Base-by-base conservation (phyloP, 2,113 vertebrate genomes). In the Spea multiplicata region DNA sequence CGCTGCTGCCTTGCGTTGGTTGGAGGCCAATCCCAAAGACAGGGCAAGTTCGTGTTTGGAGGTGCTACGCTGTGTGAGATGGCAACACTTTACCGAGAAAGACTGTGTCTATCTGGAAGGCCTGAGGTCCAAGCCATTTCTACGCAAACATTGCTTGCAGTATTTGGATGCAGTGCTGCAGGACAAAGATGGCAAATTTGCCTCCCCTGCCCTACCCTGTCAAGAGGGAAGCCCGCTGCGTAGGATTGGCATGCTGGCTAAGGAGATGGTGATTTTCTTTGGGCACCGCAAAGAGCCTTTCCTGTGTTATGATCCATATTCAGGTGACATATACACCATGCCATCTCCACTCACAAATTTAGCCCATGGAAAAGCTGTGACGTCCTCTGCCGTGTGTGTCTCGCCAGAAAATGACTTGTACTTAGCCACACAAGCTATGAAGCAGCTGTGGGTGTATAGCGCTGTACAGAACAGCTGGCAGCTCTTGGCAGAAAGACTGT, bases 191-290 rank as follows among this genome's bases (percentile, higher is more conserved):
- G 87, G 86, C 0, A 86, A 81, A 16, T 52, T 75, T 64, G 48
- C 74, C 2, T n/a, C 53, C 16, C 45, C 73, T 30, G 61, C 82
- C 8, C 3, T 71, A 3, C 71, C 83, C 0, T 74, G 83, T 1
- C 65, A 75, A n/a, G 75, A 81, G 47, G 88, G 88, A 2, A 81
- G 78, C 5, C 89, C 90, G 0, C 88, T 93, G 44, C 89, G 91
- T 75, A 89, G 94, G 66, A 88, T 96, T 77, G 94, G 94, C 3
- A 90, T 91, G 64, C 92, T 86, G 5, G 94, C 94, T 5, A 96
- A 94, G 83, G 91, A 95, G 78, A 94, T 95, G 94, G 92, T 95
- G 30, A 87, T 95, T 49, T 95, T 96, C 81, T 95, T 96, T 44
- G 94, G 94, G 4, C 86, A 93, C 3, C 93, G 93, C 2, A 92